A percentile compares a stretch with the other conserved stretches of the same genome.
Evolutionary conservation across 1,140 invertebrate species (phyloP).

Genomic region (Ectropis grisescens): DNA sequence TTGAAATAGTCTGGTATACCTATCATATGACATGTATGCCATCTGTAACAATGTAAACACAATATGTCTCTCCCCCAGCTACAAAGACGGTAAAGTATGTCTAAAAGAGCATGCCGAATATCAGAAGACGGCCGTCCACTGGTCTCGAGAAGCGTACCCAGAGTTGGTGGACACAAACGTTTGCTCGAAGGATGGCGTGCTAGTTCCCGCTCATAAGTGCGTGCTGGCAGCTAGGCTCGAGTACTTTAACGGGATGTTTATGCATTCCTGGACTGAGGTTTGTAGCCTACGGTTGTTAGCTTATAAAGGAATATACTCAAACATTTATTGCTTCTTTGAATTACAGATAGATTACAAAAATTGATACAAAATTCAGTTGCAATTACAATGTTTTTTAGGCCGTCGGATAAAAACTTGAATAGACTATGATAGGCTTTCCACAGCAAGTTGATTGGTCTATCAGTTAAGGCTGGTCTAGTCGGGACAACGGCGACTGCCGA

Average conservation of each 20-base stretch:
- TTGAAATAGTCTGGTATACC: too few species aligned
- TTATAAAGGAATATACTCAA: neutral
- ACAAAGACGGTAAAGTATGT: slow-evolving; percentile 38
- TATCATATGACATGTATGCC: too few species aligned
- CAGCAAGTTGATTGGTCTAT: too few species aligned
- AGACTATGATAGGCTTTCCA: too few species aligned
- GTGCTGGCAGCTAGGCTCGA: slow-evolving; percentile 79
- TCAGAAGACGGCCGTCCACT: slow-evolving; percentile 15
- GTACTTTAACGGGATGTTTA: slow-evolving; percentile 83
- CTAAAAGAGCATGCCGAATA: slow-evolving; percentile 39
- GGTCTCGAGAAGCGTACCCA: slow-evolving; percentile 46
- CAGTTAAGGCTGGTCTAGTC: too few species aligned
- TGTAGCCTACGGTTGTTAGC: slow-evolving; percentile 1
- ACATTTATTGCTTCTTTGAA: neutral
- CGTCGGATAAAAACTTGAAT: too few species aligned
- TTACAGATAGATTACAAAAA: neutral
- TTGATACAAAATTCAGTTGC: too few species aligned
- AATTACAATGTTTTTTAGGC: too few species aligned
- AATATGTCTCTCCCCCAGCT: slow-evolving; percentile 22
- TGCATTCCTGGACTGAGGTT: slow-evolving; percentile 79
- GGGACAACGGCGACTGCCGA: too few species aligned
- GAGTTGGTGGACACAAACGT: slow-evolving; percentile 76
- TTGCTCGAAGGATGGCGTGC: slow-evolving; percentile 69
- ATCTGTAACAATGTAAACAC: too few species aligned
- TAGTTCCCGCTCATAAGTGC: slow-evolving; percentile 80